Evolutionary conservation across 1,140 invertebrate species (phyloP).

Genomic region (Anagrus nilaparvatae): DNA sequence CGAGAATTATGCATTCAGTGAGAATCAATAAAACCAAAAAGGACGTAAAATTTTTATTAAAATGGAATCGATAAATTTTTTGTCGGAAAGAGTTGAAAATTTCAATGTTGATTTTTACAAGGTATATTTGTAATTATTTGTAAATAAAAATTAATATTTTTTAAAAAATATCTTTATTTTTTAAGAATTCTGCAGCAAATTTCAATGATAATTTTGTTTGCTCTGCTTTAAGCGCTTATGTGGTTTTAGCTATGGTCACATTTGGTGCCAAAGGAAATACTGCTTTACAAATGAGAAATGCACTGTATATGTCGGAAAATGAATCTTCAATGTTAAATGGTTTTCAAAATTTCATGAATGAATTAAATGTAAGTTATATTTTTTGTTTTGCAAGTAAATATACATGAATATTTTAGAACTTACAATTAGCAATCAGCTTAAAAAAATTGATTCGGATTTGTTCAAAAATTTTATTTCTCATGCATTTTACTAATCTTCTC

Average conservation of each 20-base stretch:
- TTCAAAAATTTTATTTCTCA: neutral
- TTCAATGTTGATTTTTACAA: constrained; percentile 6
- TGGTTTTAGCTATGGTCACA: constrained; percentile 29
- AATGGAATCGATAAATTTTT: too few species aligned
- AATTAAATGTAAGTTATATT: neutral
- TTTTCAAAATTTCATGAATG: neutral
- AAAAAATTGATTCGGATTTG: neutral
- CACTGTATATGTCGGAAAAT: neutral
- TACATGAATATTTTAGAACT: too few species aligned
- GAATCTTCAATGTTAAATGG: neutral
- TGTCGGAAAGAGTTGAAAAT: neutral
- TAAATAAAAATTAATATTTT: neutral
- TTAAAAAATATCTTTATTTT: neutral
- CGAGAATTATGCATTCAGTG: too few species aligned
- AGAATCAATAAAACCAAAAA: too few species aligned
- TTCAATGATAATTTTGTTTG: constrained; percentile 21
- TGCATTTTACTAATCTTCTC: neutral
- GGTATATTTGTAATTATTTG: neutral
- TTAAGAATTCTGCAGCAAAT: constrained; percentile 13
- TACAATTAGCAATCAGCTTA: neutral
- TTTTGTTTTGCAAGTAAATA: too few species aligned
- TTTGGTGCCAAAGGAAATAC: constrained; percentile 29
- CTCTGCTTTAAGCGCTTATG: constrained; percentile 27
- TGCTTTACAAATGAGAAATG: constrained; percentile 3
- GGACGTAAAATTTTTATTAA: too few species aligned